Base-by-base conservation (phyloP, 2,797 vertebrate species). In the Eupleurogrammus muticus region DNA sequence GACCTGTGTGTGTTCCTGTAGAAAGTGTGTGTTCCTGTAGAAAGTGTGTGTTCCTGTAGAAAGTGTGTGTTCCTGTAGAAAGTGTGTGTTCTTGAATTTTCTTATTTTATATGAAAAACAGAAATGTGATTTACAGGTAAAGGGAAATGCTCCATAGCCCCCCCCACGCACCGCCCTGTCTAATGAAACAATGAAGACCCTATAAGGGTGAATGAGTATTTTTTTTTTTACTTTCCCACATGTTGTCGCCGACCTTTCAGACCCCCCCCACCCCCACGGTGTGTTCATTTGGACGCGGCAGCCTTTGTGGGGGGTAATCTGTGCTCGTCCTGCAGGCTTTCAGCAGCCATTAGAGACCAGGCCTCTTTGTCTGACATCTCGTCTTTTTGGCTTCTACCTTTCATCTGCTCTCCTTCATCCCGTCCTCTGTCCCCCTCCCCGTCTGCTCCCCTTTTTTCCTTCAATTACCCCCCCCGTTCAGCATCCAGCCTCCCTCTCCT, bases 361-460 rank as follows among this genome's bases (percentile, higher is more conserved):
- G 67, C 73, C 58, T 78, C 80, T 84, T 86, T 86, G 74, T 86
- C 84, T 80, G 75, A 85, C 79, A 83, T 84, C 83, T 51, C 59
- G 74, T 82, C 75, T 66, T 73, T 80, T 73, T 81, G 58, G 40
- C 73, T 79, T 49, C 38, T 56, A 66, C 69, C 87, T 87, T 90
- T 91, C 77, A 86, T 92, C 87, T 88, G 51, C 12, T 66, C 59
- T 44, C 70, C 66, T 80, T 73, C 72, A 72, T 73, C 46, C 58
- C 28, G 4, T 57, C 81, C 68, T 57, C 57, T 62, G 57, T 50
- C 71, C 61, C 75, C 56, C 49, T 76, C 67, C 59, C 73, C 66
- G 77, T 84, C 71, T 70, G 75, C 70, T 81, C 59, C 54, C 55
- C 44, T 77, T 84, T 58, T 65, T 66, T 70, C 61, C 64, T 73